Percentiles rank a stretch among this genome's conserved stretches.
Conservation (phyloP, 2,113 vertebrate genomes). For the Amphiprion ocellaris region DNA sequence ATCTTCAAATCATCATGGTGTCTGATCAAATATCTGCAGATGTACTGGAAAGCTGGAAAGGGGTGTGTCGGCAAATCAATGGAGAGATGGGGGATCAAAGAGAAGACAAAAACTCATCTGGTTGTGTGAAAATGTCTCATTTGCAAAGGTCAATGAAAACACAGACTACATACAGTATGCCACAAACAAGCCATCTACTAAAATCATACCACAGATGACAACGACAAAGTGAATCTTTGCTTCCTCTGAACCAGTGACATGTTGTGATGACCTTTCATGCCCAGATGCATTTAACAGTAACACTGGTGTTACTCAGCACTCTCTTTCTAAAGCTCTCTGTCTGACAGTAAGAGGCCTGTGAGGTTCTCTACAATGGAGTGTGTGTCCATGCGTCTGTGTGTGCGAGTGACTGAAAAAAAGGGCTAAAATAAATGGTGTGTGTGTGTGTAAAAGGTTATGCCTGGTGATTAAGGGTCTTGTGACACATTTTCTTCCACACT, state of each 20-base stretch:
- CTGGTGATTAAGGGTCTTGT: constrained; percentile 66
- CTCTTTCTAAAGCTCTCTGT: constrained; percentile 65
- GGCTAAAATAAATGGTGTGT: constrained; percentile 44
- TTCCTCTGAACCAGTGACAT: constrained; percentile 55
- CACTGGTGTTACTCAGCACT: constrained; percentile 75
- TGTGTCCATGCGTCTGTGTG: constrained; percentile 51
- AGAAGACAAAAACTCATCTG: background rate
- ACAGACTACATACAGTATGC: background rate
- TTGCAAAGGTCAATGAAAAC: background rate
- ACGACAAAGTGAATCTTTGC: constrained; percentile 13
- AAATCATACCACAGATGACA: background rate
- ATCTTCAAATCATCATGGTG: background rate
- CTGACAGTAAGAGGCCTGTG: constrained; percentile 69
- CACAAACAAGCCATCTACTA: background rate
- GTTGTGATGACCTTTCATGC: constrained; percentile 53
- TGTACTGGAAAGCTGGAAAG: background rate
- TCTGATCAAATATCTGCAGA: constrained; percentile 21
- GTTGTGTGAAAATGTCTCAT: background rate
- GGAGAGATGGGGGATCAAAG: background rate
- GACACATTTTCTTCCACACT: constrained; percentile 57
- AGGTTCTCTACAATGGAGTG: constrained; percentile 61
- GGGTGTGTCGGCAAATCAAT: constrained; percentile 6
- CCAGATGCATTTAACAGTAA: constrained; percentile 70
- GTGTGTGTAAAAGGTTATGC: constrained; percentile 45
- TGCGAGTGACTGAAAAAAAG: constrained; percentile 1